These are phyloP conservation scores for Achlya flavicornis DNA, from an alignment of 2,888 invertebrate species.

Conservation along the genomic window DNA sequence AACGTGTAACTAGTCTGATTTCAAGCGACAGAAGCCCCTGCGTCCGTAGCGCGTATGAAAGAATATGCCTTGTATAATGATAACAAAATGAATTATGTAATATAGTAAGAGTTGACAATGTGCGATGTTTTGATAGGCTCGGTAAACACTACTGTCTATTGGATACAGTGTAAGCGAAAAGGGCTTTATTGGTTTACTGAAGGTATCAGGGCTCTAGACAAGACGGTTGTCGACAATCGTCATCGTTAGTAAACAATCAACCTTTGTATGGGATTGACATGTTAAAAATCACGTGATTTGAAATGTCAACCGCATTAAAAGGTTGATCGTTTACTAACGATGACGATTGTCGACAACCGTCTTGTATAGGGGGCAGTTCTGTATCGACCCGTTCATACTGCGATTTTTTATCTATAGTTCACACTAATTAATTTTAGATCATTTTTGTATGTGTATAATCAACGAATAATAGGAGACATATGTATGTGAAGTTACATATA, in stretches of 20 bases:
- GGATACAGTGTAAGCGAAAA: conserved; percentile 58
- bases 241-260: too few species aligned
- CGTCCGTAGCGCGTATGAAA: conserved; percentile 61
- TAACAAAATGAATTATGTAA: conserved; percentile 80
- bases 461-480: not conserved
- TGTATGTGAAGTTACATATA: not conserved
- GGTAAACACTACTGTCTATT: conserved; percentile 69
- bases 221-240: too few species aligned
- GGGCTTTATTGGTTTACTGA: conserved; percentile 58
- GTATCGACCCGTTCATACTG: conserved; percentile 21
- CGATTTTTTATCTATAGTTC: conserved; percentile 17
- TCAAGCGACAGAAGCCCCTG: conserved; percentile 30
- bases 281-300: too few species aligned
- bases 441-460: not conserved
- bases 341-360: too few species aligned
- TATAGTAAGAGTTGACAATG: conserved; percentile 77
- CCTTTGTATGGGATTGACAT: too few species aligned
- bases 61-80: conserved; percentile 81
- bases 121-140: conserved; percentile 61
- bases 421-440: conserved; percentile 25
- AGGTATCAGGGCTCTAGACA: too few species aligned
- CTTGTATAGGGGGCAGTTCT: too few species aligned
- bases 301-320: too few species aligned
- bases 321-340: too few species aligned
- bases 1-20: not conserved